Conservation (phyloP, 2,797 vertebrate species). For the Numenius phaeopus region DNA sequence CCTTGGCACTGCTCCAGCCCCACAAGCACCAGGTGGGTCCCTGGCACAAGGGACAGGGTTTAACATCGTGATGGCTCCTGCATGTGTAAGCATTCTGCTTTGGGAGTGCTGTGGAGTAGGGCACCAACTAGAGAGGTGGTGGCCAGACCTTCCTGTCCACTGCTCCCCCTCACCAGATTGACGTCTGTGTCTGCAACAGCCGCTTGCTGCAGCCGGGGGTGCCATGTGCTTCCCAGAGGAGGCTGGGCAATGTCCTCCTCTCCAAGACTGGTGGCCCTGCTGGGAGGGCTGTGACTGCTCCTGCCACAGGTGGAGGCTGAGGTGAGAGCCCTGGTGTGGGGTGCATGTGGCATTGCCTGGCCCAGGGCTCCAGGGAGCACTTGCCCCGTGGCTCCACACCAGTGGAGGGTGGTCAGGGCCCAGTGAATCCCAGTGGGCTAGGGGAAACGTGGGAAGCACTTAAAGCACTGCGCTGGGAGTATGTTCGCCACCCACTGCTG, state of each 20-base stretch:
- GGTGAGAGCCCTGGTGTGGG: not conserved
- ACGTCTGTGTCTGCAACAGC: not conserved
- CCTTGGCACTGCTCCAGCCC: not conserved
- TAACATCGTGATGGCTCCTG: accelerated
- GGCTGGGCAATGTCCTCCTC: accelerated
- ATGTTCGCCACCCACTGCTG: not conserved
- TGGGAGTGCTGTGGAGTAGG: not conserved
- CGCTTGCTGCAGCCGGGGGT: accelerated
- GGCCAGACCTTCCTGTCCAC: not conserved
- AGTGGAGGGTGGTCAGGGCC: not conserved
- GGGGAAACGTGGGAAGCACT: accelerated
- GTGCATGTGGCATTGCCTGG: accelerated
- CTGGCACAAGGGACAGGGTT: not conserved
- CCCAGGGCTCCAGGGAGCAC: not conserved
- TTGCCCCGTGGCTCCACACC: accelerated
- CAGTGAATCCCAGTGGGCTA: accelerated
- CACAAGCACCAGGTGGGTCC: accelerated
- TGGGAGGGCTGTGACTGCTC: not conserved
- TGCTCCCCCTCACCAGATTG: accelerated
- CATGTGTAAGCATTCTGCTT: accelerated
- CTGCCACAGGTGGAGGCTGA: accelerated
- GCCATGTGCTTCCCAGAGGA: not conserved
- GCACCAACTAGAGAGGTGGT: not conserved
- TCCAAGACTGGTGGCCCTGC: accelerated
- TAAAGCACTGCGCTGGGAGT: accelerated